Base-by-base conservation (phyloP, 2,797 vertebrate species). In the Sitta carolinensis region DNA sequence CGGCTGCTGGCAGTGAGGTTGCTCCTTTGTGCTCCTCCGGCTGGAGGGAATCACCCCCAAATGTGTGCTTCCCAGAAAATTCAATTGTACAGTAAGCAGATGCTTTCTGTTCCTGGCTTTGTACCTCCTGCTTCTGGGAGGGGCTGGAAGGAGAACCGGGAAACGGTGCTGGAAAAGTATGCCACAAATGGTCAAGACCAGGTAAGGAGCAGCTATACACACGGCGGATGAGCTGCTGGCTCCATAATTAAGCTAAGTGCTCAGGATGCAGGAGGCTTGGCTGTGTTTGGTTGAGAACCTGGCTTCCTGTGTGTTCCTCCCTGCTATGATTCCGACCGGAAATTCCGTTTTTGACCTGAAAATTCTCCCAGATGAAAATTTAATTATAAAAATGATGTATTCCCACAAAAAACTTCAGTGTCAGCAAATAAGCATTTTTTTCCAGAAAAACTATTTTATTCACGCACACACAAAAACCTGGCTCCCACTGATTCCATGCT, bases 351-450 rank as follows among this genome's bases (percentile, higher is more conserved):
- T 82, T 95, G 94, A 96, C 95, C 94, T 48, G 76, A 94, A 93
- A 93, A 96, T 94, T 75, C 85, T 93, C 94, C 95, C 96, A 96
- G 95, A 95, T 96, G 95, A 96, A 93, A 94, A 94, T 78, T 94
- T 91, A 94, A 94, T 94, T 94, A 87, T 40, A 45, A 45, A 94
- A 91, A 54, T 93, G 89, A 88, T 93, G 79, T 87, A 93, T 96
- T 95, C 94, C 95, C 93, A 94, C 83, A 94, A 94, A 91, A 96
- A 96, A 89, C 79, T 81, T 51, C 62, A 51, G 20, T 78, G 79
- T 95, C 95, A 96, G 96, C 89, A 93, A 94, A 86, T 32, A 87
- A 83, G 79, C 30, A 2, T 84, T 85, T 81, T 77, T 69, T 92
- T 52, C 58, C 36, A 43, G 45, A 64, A 93, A 80, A 94, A 32